Conservation (phyloP, 2,888 invertebrate species). For the Aporophyla nigra region DNA sequence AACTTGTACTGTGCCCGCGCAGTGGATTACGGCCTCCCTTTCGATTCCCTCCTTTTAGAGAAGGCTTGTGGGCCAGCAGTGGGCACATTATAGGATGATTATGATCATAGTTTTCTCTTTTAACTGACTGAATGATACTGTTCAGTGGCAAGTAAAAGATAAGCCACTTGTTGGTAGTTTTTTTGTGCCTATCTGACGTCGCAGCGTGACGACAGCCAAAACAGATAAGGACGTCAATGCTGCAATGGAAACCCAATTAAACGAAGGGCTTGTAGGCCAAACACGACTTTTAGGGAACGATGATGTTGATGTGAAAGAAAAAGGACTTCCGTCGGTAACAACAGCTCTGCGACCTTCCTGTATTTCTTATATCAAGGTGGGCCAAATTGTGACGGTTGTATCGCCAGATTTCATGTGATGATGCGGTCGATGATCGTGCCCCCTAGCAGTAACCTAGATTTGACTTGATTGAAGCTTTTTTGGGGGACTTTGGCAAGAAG, state of each 20-base stretch:
- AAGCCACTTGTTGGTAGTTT: neutral
- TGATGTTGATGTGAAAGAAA: neutral
- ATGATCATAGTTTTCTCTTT: neutral
- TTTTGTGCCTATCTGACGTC: neutral
- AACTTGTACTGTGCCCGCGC: too few relatives aligned
- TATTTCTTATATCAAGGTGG: constrained; percentile 9
- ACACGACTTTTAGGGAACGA: neutral
- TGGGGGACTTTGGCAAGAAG: neutral
- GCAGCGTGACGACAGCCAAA: neutral
- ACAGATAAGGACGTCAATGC: neutral
- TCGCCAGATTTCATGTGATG: neutral
- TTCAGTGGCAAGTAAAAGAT: neutral
- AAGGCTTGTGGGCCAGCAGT: too few relatives aligned
- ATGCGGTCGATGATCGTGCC: neutral
- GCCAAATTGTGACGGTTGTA: constrained; percentile 8
- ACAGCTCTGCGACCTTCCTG: neutral
- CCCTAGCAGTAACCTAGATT: neutral
- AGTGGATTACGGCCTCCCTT: too few relatives aligned
- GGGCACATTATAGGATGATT: too few relatives aligned
- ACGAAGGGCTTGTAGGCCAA: neutral
- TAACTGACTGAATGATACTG: neutral
- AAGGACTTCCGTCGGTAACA: neutral
- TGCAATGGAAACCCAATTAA: neutral
- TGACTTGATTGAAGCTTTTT: neutral
- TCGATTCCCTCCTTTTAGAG: too few relatives aligned